Evolutionary conservation across 2,888 invertebrate genomes (phyloP).

Genomic region (Hoplodrina ambigua): DNA sequence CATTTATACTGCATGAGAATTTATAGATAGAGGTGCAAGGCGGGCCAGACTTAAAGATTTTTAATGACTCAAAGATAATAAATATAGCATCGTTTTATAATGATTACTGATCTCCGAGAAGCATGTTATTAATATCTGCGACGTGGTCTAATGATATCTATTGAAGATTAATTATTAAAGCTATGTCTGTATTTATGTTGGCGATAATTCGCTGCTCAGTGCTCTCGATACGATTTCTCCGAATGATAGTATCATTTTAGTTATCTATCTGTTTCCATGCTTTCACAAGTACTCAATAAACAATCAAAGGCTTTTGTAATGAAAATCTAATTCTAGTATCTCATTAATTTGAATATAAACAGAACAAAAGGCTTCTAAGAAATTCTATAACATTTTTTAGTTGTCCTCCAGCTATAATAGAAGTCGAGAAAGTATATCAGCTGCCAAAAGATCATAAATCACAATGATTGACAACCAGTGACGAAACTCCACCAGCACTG

Average conservation of each 20-base stretch:
- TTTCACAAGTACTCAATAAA: not conserved
- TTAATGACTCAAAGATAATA: constrained; percentile 22
- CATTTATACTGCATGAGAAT: constrained; percentile 60
- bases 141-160: constrained; percentile 16
- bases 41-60: constrained; percentile 48
- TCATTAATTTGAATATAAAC: constrained; percentile 6
- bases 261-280: constrained; percentile 5
- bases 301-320: not conserved
- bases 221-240: constrained; percentile 14
- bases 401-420: constrained; percentile 20
- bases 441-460: constrained; percentile 77
- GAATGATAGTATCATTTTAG: not conserved
- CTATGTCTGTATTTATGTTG: not conserved
- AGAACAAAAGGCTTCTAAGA: not conserved
- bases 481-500: constrained; percentile 68
- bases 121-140: constrained; percentile 29
- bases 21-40: constrained; percentile 51
- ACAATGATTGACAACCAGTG: constrained; percentile 79
- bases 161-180: constrained; percentile 27
- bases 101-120: constrained; percentile 31
- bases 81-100: constrained; percentile 46
- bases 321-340: not conserved
- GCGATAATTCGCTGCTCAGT: constrained; percentile 17
- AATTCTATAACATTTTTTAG: constrained; percentile 1
- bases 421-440: constrained; percentile 77